Evolutionary conservation across 2,797 vertebrate genomes (phyloP).

Genomic region (Girardinus metallicus): DNA sequence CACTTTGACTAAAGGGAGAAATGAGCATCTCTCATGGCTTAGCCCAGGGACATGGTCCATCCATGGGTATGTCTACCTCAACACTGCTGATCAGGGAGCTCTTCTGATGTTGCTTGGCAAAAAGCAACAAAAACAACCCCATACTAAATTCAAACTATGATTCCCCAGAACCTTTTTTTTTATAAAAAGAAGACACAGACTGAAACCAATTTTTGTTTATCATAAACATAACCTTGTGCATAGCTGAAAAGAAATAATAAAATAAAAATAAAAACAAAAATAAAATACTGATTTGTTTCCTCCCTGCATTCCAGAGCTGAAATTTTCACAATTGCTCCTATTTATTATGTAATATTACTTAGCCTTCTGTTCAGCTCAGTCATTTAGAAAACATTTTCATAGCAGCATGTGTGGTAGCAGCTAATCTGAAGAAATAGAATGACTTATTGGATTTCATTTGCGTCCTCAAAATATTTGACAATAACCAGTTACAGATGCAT

Average conservation of each 20-base stretch:
- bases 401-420: no score
- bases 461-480: no score
- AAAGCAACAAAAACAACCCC: conserved; percentile 30
- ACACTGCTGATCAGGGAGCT: conserved; percentile 36
- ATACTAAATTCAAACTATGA: conserved; percentile 31
- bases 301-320: background rate
- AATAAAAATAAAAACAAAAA: background rate
- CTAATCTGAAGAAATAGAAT: no score
- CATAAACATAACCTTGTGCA: background rate
- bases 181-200: conserved; percentile 9
- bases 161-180: background rate
- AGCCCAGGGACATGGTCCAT: conserved; percentile 46
- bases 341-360: background rate
- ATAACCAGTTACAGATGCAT: no score
- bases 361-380: background rate
- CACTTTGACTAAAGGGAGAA: conserved; percentile 59
- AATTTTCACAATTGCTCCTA: background rate
- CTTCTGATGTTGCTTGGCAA: conserved; percentile 16
- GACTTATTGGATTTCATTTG: no score
- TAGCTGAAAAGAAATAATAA: background rate
- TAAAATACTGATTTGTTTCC: background rate
- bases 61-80: conserved; percentile 23
- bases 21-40: conserved; percentile 57
- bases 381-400: no score
- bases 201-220: conserved; percentile 12